These are phyloP conservation scores for Plecturocebus donacophilus DNA, from an alignment of 2,113 vertebrate species.

Conservation along the genomic window DNA sequence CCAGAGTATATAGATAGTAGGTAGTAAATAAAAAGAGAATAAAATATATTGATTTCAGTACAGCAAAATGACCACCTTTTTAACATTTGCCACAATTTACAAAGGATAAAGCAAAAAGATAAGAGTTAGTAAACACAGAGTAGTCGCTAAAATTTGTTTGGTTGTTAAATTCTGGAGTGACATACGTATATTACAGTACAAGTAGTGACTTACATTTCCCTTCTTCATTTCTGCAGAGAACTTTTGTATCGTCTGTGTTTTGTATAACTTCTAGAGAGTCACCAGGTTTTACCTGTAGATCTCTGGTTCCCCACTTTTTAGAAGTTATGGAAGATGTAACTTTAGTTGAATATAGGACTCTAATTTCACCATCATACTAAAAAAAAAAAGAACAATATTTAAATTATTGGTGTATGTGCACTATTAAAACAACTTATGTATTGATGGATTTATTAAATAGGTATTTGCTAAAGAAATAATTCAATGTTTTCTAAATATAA, in stretches of 20 bases:
- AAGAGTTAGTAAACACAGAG: background rate
- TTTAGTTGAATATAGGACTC: slow-evolving; percentile 88
- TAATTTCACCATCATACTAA: slow-evolving; percentile 94
- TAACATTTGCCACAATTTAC: background rate
- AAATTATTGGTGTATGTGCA: background rate
- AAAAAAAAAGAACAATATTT: slow-evolving; percentile 60
- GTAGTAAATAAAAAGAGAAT: background rate
- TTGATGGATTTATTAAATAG: background rate
- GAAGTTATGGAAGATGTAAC: slow-evolving; percentile 79
- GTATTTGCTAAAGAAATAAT: slow-evolving; percentile 19
- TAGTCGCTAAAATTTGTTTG: background rate
- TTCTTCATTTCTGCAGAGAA: slow-evolving; percentile 94
- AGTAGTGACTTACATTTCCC: slow-evolving; percentile 92
- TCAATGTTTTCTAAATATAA: slow-evolving; percentile 1
- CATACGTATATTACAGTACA: background rate
- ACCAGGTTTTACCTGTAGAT: slow-evolving; percentile 90
- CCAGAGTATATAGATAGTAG: background rate
- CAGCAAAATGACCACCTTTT: background rate
- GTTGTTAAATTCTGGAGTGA: background rate
- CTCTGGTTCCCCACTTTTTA: slow-evolving; percentile 90
- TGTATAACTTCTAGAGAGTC: slow-evolving; percentile 92
- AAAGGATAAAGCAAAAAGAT: background rate
- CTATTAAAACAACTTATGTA: background rate
- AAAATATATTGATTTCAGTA: background rate
- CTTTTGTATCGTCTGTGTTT: slow-evolving; percentile 87